Conservation (phyloP, 2,888 invertebrate genomes). For the Oscheius sp. region DNA sequence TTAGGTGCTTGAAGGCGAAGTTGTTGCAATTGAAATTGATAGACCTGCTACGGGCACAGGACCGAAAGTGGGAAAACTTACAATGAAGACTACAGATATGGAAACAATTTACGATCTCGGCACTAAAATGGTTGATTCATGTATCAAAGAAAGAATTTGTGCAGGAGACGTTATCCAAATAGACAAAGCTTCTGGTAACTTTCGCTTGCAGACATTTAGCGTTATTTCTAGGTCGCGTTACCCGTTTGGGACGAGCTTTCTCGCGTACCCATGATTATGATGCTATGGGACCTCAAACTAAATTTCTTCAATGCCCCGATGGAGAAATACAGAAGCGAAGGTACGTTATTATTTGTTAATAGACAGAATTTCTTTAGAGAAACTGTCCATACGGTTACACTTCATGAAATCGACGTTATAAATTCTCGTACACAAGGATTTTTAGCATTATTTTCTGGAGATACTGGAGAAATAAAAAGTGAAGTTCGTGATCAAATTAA, state of each 20-base stretch:
- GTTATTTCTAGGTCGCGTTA: constrained; percentile 59
- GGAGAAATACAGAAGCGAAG: constrained; percentile 94
- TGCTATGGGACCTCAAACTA: constrained; percentile 85
- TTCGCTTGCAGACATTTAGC: not conserved
- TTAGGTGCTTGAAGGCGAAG: constrained; percentile 97
- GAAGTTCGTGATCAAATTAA: constrained; percentile 98
- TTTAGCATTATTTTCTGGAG: constrained; percentile 95
- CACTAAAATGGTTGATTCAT: constrained; percentile 75
- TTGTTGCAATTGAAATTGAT: constrained; percentile 96
- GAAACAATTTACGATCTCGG: constrained; percentile 99
- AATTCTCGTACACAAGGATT: constrained; percentile 94
- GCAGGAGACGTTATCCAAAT: constrained; percentile 92
- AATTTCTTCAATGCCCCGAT: constrained; percentile 97
- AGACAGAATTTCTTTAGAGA: constrained; percentile 79
- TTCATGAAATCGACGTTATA: constrained; percentile 99
- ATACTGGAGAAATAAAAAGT: constrained; percentile 97
- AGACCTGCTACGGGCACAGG: constrained; percentile 87
- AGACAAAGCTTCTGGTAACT: constrained; percentile 91
- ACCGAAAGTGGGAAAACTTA: constrained; percentile 80
- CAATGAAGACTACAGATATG: constrained; percentile 99
- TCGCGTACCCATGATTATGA: constrained; percentile 96
- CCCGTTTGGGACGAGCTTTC: constrained; percentile 83
- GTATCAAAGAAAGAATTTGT: constrained; percentile 82
- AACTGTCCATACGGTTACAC: constrained; percentile 93
- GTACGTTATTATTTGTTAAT: constrained; percentile 5